Conservation (phyloP, 2,888 invertebrate genomes). For the Tupiocoris notatus region DNA sequence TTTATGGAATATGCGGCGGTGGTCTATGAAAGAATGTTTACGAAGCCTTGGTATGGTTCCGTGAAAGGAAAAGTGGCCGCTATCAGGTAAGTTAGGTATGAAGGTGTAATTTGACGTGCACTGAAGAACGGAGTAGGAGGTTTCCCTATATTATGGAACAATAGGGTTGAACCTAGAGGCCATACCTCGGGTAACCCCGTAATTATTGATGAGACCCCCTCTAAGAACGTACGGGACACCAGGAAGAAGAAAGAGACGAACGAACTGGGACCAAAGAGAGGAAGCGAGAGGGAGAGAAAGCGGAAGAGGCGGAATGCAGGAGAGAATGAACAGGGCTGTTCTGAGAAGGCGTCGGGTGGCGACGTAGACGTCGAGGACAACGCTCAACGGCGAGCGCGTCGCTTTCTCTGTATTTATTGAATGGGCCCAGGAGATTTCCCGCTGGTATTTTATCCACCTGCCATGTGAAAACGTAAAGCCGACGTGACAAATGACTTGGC, state of each 20-base stretch:
- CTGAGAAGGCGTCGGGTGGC: neutral
- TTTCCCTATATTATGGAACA: neutral
- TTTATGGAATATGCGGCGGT: neutral
- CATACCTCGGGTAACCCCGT: constrained; percentile 17
- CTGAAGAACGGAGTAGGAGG: neutral
- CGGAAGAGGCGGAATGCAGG: neutral
- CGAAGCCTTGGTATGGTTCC: too few species aligned
- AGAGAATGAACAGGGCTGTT: neutral
- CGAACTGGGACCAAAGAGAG: neutral
- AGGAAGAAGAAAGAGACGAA: neutral
- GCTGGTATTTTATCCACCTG: neutral
- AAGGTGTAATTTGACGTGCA: neutral
- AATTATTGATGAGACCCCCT: constrained; percentile 25
- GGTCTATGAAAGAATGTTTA: neutral
- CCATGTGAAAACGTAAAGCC: too few species aligned
- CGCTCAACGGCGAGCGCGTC: neutral
- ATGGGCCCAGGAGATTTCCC: neutral
- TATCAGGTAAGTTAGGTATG: neutral
- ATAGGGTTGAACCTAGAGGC: neutral
- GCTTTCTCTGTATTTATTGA: neutral
- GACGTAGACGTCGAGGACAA: neutral
- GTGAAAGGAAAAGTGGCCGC: neutral
- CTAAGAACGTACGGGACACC: neutral
- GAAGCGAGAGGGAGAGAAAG: neutral
- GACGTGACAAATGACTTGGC: neutral